Base-by-base conservation (phyloP, 2,797 vertebrate genomes). In the Myioborus melanocephalus region DNA sequence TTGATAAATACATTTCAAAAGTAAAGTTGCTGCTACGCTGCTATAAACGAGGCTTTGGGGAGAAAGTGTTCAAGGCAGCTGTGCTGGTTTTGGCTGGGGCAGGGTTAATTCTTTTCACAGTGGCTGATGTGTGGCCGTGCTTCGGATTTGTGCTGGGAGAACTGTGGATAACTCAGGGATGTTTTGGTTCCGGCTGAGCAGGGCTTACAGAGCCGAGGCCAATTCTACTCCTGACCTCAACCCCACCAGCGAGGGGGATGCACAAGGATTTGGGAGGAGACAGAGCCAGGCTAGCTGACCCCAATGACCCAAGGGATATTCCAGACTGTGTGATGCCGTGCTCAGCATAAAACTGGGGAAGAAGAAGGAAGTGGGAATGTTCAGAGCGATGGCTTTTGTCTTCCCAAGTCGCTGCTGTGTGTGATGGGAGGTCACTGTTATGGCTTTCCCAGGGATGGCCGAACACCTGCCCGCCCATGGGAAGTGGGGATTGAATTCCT, bases 1-100 rank as follows among this genome's bases (percentile, higher is more conserved):
- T 87, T 90, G 82, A 79, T 94, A 96, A 94, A 96, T 77, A 80
- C 41, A 30, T 90, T 87, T 93, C 56, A 81, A 77, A 81, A 94
- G 79, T 93, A 3, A 71, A 88, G 69, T 83, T 80, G 56, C 81
- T 90, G 78, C 89, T 84, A 35, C 2, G 15, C 81, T 47, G 64
- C 41, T 80, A 30, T 80, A 93, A 97, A 93, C 44, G 87, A 87
- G 77, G 50, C 57, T 93, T 95, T 94, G 92, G 84, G 76, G 46
- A 53, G 60, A 83, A 71, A 50, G 12, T 3, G 14, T 56, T 86
- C 71, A 85, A 79, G 83, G 80, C 82, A 76, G 47, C 56, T 72
- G 65, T 55, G 59, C 47, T 83, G 71, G 6, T 43, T 60, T 68
- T 49, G 39, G 20, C n/a, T 35, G 66, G 46, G 52, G 26, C 16